Evolutionary conservation across 2,797 vertebrate species (phyloP).

Genomic region (Columba guinea): DNA sequence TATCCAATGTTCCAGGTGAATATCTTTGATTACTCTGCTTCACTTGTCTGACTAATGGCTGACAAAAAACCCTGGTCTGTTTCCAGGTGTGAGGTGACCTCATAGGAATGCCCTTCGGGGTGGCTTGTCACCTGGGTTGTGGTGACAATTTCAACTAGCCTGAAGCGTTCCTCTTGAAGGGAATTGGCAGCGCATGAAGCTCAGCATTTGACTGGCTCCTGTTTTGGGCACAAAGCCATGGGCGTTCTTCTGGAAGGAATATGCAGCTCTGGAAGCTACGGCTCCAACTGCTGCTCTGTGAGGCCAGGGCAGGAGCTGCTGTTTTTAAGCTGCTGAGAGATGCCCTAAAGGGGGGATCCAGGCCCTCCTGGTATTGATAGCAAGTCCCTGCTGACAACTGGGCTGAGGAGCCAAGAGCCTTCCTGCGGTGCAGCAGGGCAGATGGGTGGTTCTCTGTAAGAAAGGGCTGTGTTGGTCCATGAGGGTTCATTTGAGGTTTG

Average conservation of each 20-base stretch:
- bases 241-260: background rate
- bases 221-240: background rate
- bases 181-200: background rate
- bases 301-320: background rate
- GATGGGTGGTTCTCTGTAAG: background rate
- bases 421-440: background rate
- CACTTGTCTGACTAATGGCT: background rate
- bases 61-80: background rate
- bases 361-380: background rate
- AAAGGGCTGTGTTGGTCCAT: background rate
- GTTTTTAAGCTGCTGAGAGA: background rate
- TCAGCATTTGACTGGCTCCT: background rate
- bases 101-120: background rate
- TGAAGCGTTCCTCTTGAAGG: background rate
- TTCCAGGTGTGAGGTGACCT: background rate
- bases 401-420: background rate
- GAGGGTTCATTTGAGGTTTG: background rate
- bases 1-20: background rate
- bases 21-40: accelerated
- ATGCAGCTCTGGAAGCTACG: background rate
- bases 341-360: background rate
- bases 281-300: background rate
- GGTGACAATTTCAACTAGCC: background rate
- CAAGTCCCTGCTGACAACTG: background rate
- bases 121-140: background rate